A percentile compares a stretch with the other conserved stretches of the same genome.
Evolutionary conservation across 2,888 invertebrate species (phyloP).

Genomic region (Oscheius sp.): DNA sequence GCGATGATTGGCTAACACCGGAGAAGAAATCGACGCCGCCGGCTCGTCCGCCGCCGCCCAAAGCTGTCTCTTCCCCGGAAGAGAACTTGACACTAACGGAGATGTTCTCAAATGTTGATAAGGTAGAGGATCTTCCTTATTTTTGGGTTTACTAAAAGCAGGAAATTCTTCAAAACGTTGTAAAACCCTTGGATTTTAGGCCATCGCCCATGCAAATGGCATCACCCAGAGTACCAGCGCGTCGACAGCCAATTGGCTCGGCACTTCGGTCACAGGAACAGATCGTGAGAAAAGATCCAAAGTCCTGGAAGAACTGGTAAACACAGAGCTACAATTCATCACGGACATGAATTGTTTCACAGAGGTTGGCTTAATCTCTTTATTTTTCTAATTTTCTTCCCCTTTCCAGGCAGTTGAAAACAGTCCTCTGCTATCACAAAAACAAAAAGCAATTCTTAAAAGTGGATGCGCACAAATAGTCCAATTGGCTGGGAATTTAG

Average conservation of each 20-base stretch:
- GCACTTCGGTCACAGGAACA: neutral
- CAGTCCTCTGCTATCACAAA: slow-evolving; percentile 40
- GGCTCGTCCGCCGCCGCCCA: slow-evolving; percentile 57
- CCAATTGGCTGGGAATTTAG: slow-evolving; percentile 55
- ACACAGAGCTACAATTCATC: slow-evolving; percentile 52
- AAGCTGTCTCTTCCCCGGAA: slow-evolving; percentile 39
- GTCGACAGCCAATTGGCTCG: neutral
- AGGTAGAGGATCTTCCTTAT: neutral
- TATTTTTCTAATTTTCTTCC: neutral
- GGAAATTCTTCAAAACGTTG: too few relatives aligned
- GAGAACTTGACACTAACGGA: slow-evolving; percentile 40
- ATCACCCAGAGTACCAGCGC: neutral
- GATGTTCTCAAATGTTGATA: slow-evolving; percentile 40
- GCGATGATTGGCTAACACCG: slow-evolving; percentile 49
- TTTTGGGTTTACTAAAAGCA: neutral
- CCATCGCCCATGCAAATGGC: slow-evolving; percentile 2
- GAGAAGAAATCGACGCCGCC: slow-evolving; percentile 45
- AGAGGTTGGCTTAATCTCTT: slow-evolving; percentile 37
- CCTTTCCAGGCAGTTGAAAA: slow-evolving; percentile 47
- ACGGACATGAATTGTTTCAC: slow-evolving; percentile 50
- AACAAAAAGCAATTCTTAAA: slow-evolving; percentile 57
- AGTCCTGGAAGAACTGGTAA: slow-evolving; percentile 50
- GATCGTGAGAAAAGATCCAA: slow-evolving; percentile 24
- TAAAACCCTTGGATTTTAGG: neutral
- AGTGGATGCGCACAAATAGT: slow-evolving; percentile 61